Base-by-base conservation (phyloP, 92 coral and sea anemone species). In the Umimayanthus chanpuru region DNA sequence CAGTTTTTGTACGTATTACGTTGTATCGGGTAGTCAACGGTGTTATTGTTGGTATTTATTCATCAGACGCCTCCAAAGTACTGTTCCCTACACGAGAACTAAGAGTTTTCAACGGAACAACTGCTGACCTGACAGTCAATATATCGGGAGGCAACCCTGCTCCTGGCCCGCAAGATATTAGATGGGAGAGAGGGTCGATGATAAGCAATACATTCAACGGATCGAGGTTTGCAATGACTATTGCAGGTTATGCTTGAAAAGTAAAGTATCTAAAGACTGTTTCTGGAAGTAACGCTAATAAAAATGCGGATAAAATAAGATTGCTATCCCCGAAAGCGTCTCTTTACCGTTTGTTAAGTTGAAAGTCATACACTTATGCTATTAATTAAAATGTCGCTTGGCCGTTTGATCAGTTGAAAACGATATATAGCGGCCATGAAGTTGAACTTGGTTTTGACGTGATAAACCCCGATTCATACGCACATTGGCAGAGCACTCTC, bases 101-200 rank as follows among this genome's bases (percentile, higher is more conserved):
- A 20, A 83, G 38, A 30, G 87, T 70, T 6, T 67, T 83, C 67
- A 23, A 41, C 41, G 78, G 58, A 74, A 83, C 78, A 28, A 83
- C 77, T 23, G 66, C 78, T 28, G 61, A 26, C 38, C 77, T 83
- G 14, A 72, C 10, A 50, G 87, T 83, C 29, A 83, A 83, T 70
- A 47, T 83, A 68, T 25, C 87, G 11, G 87, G 87, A 29, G 87
- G 87, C 25, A 83, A 83, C 53, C 87, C 87, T 41, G 39, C 87
- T 4, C 87, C 87, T 9, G 28, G 87, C 18, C 26, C n/a, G 39
- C 61, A 25, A 43, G 87, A 83, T 43, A 83, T 83, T 49, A 70
- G 43, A 29, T 83, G 87, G 87, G 87, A 83, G 58, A 83, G 30
- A 30, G 78, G 77, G 2, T 30, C 6, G 61, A 67, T 72, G 20